Evolutionary conservation across 2,113 vertebrate species (phyloP), one percentile per base, ranked within the genome.

Genomic region (Malaclemys terrapin): DNA sequence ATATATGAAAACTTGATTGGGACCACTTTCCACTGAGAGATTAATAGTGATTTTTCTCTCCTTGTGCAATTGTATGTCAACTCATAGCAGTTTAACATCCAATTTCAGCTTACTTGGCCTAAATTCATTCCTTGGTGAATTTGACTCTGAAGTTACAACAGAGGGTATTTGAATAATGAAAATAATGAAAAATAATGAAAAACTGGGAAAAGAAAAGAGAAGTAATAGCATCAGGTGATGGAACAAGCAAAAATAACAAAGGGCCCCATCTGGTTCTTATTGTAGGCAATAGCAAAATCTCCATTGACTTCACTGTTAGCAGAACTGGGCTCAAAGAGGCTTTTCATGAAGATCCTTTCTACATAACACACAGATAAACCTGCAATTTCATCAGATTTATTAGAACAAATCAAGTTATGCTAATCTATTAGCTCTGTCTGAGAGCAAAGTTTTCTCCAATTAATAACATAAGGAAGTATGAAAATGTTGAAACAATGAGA

Each of bases 401-500:
- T 97, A 97, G 97, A 94, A 94, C 85, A 97, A 97, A 96, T 96
- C 86, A 94, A 97, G 88, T 87, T 91, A 94, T 75, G 80, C 69
- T 97, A 93, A 89, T 89, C 93, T 96, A 93, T 96, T 96, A 96
- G 95, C 93, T 97, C 94, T 85, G 87, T 91, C 91, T 97, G 56
- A 93, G 90, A 88, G 80, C 88, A 86, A 84, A 35, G 91, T 96
- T 97, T 97, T 97, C 83, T 97, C 91, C 95, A 85, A 84, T 91
- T 97, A 95, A 95, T 95, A 96, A 94, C 87, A 82, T 93, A 87
- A 96, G 95, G 92, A 89, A 97, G 47, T 42, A 96, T 72, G 83
- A 96, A 98, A 93, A 92, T 89, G 89, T 89, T 97, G 96, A 97
- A 96, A 85, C 93, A 96, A 95, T 95, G 91, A 97, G 92, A 97